Percentiles rank a stretch among this genome's conserved stretches.
Evolutionary conservation across 2,888 invertebrate species (phyloP).

Genomic region (Aethes cnicana): DNA sequence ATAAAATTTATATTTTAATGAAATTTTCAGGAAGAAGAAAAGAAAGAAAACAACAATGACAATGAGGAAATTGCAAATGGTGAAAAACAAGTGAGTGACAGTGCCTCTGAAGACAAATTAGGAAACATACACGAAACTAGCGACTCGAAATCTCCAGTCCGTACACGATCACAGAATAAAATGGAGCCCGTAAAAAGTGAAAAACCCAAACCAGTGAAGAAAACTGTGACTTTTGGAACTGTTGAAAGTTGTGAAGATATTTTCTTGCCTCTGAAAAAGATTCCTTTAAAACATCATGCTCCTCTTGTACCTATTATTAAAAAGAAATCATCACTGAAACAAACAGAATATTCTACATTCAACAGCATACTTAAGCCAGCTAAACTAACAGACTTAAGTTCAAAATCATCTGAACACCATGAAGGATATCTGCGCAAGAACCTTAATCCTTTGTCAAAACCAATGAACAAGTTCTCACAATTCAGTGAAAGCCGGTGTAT

Average conservation of each 20-base stretch:
- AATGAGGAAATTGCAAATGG: slow-evolving; percentile 56
- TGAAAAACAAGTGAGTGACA: slow-evolving; percentile 56
- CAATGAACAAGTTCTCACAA: slow-evolving; percentile 74
- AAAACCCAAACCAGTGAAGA: slow-evolving; percentile 80
- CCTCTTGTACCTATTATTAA: slow-evolving; percentile 85
- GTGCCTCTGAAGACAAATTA: slow-evolving; percentile 45
- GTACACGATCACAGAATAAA: slow-evolving; percentile 77
- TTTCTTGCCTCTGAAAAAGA: slow-evolving; percentile 80
- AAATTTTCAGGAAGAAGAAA: slow-evolving; percentile 75
- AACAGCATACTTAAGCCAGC: slow-evolving; percentile 84
- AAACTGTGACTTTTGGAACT: slow-evolving; percentile 85
- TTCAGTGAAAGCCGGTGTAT: slow-evolving; percentile 72
- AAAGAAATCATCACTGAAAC: slow-evolving; percentile 82
- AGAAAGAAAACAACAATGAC: slow-evolving; percentile 76
- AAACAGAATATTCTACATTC: slow-evolving; percentile 80
- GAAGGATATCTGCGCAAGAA: slow-evolving; percentile 75
- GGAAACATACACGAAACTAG: slow-evolving; percentile 51
- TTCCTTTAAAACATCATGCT: slow-evolving; percentile 82
- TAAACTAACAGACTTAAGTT: slow-evolving; percentile 83
- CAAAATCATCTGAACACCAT: slow-evolving; percentile 80
- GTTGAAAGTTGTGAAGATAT: slow-evolving; percentile 85
- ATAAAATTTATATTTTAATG: too few relatives aligned
- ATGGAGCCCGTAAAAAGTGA: slow-evolving; percentile 73
- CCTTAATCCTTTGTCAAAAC: slow-evolving; percentile 72
- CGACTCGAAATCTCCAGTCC: slow-evolving; percentile 68